Conservation (phyloP, 1,140 invertebrate genomes). For the Sinella curviseta region DNA sequence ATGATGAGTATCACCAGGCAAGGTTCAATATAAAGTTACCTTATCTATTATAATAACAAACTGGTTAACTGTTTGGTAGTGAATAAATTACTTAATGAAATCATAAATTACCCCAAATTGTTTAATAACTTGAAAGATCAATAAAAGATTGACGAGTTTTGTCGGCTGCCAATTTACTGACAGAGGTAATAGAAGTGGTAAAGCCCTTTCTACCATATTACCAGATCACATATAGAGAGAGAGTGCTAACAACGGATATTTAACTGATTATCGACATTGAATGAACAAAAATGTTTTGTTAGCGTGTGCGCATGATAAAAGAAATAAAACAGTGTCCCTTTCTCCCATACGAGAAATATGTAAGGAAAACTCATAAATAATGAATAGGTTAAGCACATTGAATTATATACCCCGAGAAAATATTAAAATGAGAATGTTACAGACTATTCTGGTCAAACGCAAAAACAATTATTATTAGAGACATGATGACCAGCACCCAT, state of each 20-base stretch:
- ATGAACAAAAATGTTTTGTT: too few relatives aligned
- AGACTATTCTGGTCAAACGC: not conserved
- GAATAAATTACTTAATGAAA: constrained; percentile 16
- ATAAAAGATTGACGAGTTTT: too few relatives aligned
- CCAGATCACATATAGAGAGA: not conserved
- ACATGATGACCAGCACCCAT: constrained; percentile 5
- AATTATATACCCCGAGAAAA: not conserved
- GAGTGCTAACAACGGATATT: too few relatives aligned
- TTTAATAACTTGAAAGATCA: too few relatives aligned
- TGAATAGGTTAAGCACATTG: too few relatives aligned
- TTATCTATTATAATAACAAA: not conserved
- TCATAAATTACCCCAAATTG: constrained; percentile 12
- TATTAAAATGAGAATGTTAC: constrained; percentile 3
- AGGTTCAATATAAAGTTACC: not conserved
- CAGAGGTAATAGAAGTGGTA: not conserved
- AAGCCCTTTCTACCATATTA: constrained; percentile 7
- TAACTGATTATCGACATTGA: too few relatives aligned
- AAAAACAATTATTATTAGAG: not conserved
- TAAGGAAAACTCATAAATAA: too few relatives aligned
- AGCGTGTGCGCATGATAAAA: too few relatives aligned
- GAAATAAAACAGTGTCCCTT: too few relatives aligned
- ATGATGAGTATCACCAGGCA: constrained; percentile 7
- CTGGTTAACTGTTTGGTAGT: not conserved
- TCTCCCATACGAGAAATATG: too few relatives aligned
- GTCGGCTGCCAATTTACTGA: not conserved